A percentile compares a stretch with the other conserved stretches of the same genome.
Conservation (phyloP, 1,140 invertebrate genomes). For the Neodiprion virginianus region DNA sequence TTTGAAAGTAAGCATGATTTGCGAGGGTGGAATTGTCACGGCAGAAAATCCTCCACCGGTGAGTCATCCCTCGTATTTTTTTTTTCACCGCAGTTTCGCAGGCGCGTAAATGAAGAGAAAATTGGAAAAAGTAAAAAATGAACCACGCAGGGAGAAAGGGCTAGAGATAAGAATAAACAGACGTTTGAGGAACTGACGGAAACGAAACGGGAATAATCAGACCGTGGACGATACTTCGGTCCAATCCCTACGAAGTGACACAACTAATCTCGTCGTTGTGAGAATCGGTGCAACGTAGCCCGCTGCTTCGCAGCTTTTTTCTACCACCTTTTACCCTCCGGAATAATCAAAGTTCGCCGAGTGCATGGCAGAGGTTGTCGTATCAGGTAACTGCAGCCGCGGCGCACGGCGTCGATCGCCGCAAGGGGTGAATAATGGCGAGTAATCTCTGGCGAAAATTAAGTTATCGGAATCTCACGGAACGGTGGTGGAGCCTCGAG, state of each 20-base stretch:
- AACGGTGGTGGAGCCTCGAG: not conserved
- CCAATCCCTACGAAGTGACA: too few species aligned
- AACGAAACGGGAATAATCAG: too few species aligned
- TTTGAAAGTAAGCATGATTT: not conserved
- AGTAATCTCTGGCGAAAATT: slow-evolving; percentile 10
- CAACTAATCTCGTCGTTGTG: too few species aligned
- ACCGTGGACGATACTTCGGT: too few species aligned
- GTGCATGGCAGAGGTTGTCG: too few species aligned
- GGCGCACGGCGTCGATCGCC: not conserved
- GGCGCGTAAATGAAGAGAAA: not conserved
- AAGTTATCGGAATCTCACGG: slow-evolving; percentile 10
- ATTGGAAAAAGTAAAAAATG: not conserved
- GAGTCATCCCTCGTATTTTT: too few species aligned
- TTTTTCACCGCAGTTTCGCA: not conserved
- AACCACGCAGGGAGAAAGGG: too few species aligned
- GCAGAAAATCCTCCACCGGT: not conserved
- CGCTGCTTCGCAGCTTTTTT: not conserved
- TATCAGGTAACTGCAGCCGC: too few species aligned
- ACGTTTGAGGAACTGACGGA: too few species aligned
- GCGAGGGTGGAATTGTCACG: slow-evolving; percentile 6
- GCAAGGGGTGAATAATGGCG: slow-evolving; percentile 6
- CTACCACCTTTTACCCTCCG: not conserved
- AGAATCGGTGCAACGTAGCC: too few species aligned
- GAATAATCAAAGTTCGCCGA: too few species aligned
- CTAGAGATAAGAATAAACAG: too few species aligned